Evolutionary conservation across 2,113 vertebrate genomes (phyloP), one percentile per base, ranked within the genome.

Genomic region (Chiloscyllium plagiosum): DNA sequence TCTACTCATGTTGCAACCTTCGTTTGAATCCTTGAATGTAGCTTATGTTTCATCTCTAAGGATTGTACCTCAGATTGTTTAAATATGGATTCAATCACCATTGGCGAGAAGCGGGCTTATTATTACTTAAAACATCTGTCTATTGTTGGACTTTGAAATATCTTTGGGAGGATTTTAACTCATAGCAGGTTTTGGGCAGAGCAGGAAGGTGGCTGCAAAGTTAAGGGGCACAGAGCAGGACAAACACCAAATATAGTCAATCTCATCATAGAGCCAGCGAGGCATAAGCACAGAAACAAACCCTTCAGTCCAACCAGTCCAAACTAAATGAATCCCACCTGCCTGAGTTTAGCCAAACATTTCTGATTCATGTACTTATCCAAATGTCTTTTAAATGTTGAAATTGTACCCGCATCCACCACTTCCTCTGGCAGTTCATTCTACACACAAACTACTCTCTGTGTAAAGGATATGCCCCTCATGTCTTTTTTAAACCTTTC

Each of bases 101-200:
- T 29, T 92, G 56, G 52, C 17, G 89, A 92, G 2, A 47, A 66
- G 66, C 15, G 20, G 61, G 10, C 61, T 92, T 92, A 66, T 20
- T 56, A 61, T 56, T 66, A 61, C 61, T 92, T 65, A n/a, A 92
- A 92, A 92, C 89, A 92, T 66, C 33, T 92, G 61, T 92, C 89
- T 19, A n/a, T 66, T 92, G 61, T 37, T 92, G 29, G 89, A 33
- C 56, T 33, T 92, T 56, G 20, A 33, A 65, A 92, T 92, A 65
- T 19, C 33, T n/a, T 42, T 24, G 56, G n/a, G 15, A 33, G 29
- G 61, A 37, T 20, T 61, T 90, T 33, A 90, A 61, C 89, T 66
- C 3, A 3, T 2, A 33, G 61, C 61, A 66, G 15, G 89, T 92
- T 92, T 66, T 92, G 61, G 89, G 29, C 15, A 90, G 56, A 56